phyloP scores from a whole-genome alignment of 2,113 vertebrate species.

The Hippocampus barbouri region DNA sequence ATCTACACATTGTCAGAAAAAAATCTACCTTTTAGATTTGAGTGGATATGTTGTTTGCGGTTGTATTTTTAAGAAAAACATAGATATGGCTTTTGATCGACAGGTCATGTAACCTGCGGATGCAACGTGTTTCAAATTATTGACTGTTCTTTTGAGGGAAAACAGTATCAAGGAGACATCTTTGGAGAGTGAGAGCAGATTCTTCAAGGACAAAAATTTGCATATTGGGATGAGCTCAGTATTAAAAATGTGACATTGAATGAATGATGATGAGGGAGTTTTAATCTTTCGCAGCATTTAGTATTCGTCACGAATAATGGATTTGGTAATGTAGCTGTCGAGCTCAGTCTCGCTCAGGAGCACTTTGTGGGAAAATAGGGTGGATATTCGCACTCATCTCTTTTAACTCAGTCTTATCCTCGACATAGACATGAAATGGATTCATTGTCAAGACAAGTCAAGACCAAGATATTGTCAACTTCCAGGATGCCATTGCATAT shows the following conservation, averaged over 20 bases:
- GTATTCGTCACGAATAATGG: neutral
- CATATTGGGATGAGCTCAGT: neutral
- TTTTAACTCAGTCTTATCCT: neutral
- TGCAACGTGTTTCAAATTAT: neutral
- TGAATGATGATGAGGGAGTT: neutral
- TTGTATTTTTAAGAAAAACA: neutral
- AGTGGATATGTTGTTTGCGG: neutral
- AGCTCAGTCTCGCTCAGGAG: neutral
- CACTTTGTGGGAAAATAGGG: neutral
- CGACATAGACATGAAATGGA: too few species aligned
- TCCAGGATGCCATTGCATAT: neutral
- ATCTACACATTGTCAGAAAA: neutral
- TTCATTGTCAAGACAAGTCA: too few species aligned
- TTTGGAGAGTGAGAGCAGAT: neutral
- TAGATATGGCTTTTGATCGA: neutral
- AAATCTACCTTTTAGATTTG: too few species aligned
- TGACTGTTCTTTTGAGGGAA: neutral
- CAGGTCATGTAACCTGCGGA: neutral
- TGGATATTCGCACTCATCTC: neutral
- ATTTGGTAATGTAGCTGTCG: neutral
- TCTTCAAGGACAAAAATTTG: neutral
- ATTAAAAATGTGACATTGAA: conserved; percentile 2
- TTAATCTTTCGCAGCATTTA: neutral
- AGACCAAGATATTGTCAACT: too few species aligned
- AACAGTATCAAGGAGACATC: neutral